Evolutionary conservation across 2,113 vertebrate species (phyloP).

Genomic region (Engystomops pustulosus): DNA sequence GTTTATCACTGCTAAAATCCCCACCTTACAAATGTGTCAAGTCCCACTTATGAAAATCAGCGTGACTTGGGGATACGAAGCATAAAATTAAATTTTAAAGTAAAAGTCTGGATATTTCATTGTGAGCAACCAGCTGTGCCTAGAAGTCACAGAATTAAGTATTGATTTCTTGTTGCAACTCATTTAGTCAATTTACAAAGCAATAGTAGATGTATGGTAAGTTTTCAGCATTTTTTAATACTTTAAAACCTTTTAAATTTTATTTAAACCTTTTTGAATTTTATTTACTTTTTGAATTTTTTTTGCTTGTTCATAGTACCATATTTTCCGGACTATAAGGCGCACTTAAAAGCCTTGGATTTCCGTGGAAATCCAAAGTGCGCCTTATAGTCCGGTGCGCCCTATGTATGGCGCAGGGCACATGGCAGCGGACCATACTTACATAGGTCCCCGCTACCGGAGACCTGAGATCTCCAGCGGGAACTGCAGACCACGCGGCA

Average conservation of each 20-base stretch:
- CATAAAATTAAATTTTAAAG: slow-evolving; percentile 44
- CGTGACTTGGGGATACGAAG: slow-evolving; percentile 20
- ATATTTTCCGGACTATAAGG: too few species aligned
- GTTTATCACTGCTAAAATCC: slow-evolving; percentile 5
- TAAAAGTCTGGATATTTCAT: slow-evolving; percentile 21
- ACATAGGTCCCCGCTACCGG: too few species aligned
- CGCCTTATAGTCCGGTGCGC: too few species aligned
- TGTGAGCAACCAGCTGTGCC: slow-evolving; percentile 15
- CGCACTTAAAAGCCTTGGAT: too few species aligned
- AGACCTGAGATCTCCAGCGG: too few species aligned
- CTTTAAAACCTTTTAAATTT: background rate
- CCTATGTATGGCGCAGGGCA: too few species aligned
- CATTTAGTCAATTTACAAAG: slow-evolving; percentile 23
- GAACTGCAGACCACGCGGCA: too few species aligned
- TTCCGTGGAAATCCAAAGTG: too few species aligned
- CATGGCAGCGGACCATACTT: too few species aligned
- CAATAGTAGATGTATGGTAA: background rate
- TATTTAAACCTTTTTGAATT: background rate
- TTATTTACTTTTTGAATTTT: background rate
- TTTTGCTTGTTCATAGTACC: background rate
- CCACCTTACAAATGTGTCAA: slow-evolving; percentile 15
- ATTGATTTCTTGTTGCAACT: slow-evolving; percentile 48
- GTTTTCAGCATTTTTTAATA: background rate
- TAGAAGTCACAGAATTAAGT: slow-evolving; percentile 24
- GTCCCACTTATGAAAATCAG: slow-evolving; percentile 42